A percentile compares a stretch with the other conserved stretches of the same genome.
phyloP scores from a whole-genome alignment of 2,797 vertebrate genomes.

The Sebastes nivosus region DNA sequence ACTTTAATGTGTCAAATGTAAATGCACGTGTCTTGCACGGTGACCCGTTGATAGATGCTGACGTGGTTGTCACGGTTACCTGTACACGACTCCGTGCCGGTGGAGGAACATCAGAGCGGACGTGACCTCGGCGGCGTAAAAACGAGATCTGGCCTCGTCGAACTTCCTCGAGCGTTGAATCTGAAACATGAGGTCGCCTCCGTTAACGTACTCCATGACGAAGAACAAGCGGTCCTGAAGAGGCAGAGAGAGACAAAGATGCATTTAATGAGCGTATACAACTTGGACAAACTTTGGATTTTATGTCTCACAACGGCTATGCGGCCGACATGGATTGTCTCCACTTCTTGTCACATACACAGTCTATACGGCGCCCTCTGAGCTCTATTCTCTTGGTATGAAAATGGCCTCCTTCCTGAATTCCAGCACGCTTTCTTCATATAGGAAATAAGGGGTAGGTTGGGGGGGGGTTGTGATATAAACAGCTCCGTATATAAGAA shows the following conservation, averaged over 20 bases:
- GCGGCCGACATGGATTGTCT: constrained; percentile 25
- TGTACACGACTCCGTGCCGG: constrained; percentile 95
- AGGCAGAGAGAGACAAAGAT: background rate
- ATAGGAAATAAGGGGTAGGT: constrained; percentile 53
- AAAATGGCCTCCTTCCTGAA: constrained; percentile 69
- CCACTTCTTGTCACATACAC: constrained; percentile 25
- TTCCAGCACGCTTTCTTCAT: constrained; percentile 63
- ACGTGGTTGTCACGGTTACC: constrained; percentile 75
- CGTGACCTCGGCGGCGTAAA: constrained; percentile 96
- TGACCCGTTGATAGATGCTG: background rate
- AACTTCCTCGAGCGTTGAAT: constrained; percentile 98
- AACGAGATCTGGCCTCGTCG: constrained; percentile 94
- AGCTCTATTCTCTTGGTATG: constrained; percentile 56
- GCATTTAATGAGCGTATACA: too few relatives aligned
- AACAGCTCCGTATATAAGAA: constrained; percentile 69
- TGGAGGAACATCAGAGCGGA: constrained; percentile 99
- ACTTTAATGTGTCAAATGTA: background rate
- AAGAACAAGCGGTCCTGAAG: constrained; percentile 96
- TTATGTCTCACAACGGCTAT: background rate
- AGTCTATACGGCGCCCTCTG: constrained; percentile 21
- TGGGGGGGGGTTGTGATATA: constrained; percentile 48
- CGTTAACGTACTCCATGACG: constrained; percentile 98
- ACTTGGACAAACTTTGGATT: background rate
- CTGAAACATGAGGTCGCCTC: constrained; percentile 98
- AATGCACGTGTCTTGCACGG: background rate